Base-by-base conservation (phyloP, 1,140 invertebrate genomes). In the Bombus impatiens region DNA sequence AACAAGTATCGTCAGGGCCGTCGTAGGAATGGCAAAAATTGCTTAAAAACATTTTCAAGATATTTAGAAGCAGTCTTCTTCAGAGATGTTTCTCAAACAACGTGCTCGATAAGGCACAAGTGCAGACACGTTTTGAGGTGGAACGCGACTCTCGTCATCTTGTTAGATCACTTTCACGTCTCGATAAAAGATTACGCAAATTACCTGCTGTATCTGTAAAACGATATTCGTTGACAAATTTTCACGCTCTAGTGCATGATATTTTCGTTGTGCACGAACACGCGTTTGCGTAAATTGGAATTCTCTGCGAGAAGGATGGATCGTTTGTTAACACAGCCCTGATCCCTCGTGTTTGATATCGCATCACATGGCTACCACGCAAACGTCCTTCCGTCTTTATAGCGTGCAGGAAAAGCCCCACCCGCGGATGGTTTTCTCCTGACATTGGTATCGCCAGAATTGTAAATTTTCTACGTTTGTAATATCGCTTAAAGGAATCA, bases 281-380 rank as follows among this genome's bases (percentile, higher is more conserved):
- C 47, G 0, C 47, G 18, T 53, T 6, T 0, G 12, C 18, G 47
- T 53, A 6, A 53, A 53, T 22, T 22, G 47, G 47, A 53, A 53
- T 53, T 22, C 18, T 2, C 40, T 8, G 22, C 18, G 47, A 53
- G 47, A 8, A 22, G 47, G 47, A 8, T 0, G 47, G 47, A 53
- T 53, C 35, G 18, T 1, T 18, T 3, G 1, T 57, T 40, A 25
- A 78, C 37, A 92, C 91, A 79, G 72, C 74, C 86, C 89, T 93
- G 92, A 72, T 44, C 40, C 87, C 89, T 86, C 91, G 88, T 89
- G 91, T 86, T 89, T 81, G 86, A 86, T 83, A 74, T 79, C 75
- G 59, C 68, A 86, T 91, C 92, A 92, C 92, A 93, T 93, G 92
- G 92, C 88, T 91, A 78, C 87, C 85, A 87, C 89, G 90, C 81